Conservation (phyloP, 2,113 vertebrate species). For the Balaeniceps rex region DNA sequence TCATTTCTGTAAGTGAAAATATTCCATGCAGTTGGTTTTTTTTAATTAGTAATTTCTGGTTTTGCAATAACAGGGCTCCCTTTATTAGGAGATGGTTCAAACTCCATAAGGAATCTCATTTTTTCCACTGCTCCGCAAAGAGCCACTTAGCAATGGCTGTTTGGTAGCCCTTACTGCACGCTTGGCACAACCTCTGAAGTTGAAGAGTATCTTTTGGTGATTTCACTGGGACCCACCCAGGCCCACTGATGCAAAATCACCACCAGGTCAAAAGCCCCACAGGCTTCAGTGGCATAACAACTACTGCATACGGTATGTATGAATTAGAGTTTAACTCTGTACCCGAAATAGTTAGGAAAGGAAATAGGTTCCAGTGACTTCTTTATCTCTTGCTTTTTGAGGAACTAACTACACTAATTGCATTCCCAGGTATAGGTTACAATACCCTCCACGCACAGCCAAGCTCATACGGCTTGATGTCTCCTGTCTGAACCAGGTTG, state of each 20-base stretch:
- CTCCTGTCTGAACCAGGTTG: not conserved
- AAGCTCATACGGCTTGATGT: accelerated
- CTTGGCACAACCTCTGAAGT: accelerated
- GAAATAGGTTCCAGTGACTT: not conserved
- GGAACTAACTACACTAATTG: not conserved
- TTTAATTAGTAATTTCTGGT: not conserved
- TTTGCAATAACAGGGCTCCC: not conserved
- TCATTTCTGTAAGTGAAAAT: not conserved
- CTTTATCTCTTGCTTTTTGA: not conserved
- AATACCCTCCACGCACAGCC: not conserved
- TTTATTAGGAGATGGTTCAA: not conserved
- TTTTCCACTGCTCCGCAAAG: not conserved
- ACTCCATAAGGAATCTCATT: not conserved
- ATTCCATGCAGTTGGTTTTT: not conserved
- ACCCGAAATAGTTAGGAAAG: not conserved
- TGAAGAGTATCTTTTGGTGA: not conserved
- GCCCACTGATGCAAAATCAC: not conserved
- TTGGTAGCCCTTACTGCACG: not conserved
- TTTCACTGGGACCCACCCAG: not conserved
- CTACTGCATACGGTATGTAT: no score
- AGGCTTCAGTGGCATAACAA: not conserved
- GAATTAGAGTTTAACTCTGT: not conserved
- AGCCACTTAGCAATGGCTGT: not conserved
- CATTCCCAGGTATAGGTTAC: not conserved
- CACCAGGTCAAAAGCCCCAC: not conserved